Percentiles rank a stretch among this genome's conserved stretches.
Conservation (phyloP, 2,888 invertebrate species). For the Arctia plantaginis region DNA sequence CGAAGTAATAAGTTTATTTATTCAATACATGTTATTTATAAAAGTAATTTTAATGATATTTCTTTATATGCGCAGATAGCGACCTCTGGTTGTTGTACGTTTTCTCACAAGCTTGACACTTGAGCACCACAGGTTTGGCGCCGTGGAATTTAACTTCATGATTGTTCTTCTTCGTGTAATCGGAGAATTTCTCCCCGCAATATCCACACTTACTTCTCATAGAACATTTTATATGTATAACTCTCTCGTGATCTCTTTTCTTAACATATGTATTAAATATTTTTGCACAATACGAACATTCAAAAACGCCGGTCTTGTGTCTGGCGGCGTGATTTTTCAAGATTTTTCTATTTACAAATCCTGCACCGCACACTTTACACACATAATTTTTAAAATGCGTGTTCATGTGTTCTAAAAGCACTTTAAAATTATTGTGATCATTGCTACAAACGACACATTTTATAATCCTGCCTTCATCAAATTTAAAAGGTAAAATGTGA, state of each 20-base stretch:
- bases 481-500: constrained; percentile 65
- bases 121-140: constrained; percentile 69
- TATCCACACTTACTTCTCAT: constrained; percentile 67
- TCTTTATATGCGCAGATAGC: constrained; percentile 77
- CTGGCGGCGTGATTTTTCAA: constrained; percentile 61
- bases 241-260: constrained; percentile 61
- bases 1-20: constrained; percentile 8
- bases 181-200: constrained; percentile 71
- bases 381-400: constrained; percentile 75
- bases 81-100: constrained; percentile 80
- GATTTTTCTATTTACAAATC: constrained; percentile 68
- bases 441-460: constrained; percentile 56
- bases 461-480: constrained; percentile 41
- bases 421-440: constrained; percentile 63
- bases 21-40: constrained; percentile 44
- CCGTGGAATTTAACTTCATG: constrained; percentile 75
- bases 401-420: constrained; percentile 70
- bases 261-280: constrained; percentile 62
- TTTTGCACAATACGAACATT: constrained; percentile 61
- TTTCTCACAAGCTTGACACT: constrained; percentile 81
- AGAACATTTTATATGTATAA: constrained; percentile 58
- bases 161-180: constrained; percentile 73
- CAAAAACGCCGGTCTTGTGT: constrained; percentile 66
- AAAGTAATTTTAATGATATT: constrained; percentile 63
- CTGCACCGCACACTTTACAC: constrained; percentile 82